Evolutionary conservation across 2,113 vertebrate genomes (phyloP).

Genomic region (Bagarius yarrelli): DNA sequence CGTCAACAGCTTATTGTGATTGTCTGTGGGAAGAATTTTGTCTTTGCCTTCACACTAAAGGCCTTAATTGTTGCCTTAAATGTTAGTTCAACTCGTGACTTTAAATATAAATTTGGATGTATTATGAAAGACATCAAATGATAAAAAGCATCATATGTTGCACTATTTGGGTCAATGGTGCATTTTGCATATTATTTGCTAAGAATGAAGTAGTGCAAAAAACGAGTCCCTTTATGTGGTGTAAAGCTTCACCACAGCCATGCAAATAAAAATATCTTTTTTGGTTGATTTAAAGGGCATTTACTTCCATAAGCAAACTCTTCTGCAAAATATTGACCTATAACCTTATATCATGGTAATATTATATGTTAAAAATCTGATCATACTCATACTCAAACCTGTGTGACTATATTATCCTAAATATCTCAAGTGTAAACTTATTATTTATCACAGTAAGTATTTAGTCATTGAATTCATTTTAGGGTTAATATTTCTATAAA

Average conservation of each 20-base stretch:
- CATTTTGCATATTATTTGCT: not conserved
- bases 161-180: not conserved
- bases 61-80: too few relatives aligned
- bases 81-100: too few relatives aligned
- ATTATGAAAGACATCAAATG: not conserved
- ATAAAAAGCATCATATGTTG: not conserved
- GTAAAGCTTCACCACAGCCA: not conserved
- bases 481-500: too few relatives aligned
- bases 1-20: conserved; percentile 28
- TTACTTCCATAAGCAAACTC: not conserved
- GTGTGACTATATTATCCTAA: too few relatives aligned
- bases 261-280: not conserved
- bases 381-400: too few relatives aligned
- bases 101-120: not conserved
- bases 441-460: too few relatives aligned
- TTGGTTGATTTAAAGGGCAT: not conserved
- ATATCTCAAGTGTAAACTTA: too few relatives aligned
- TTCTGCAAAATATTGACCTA: not conserved
- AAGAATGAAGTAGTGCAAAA: not conserved
- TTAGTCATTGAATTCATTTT: too few relatives aligned
- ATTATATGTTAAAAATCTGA: too few relatives aligned
- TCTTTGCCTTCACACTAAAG: too few relatives aligned
- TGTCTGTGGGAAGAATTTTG: not conserved
- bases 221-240: not conserved
- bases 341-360: not conserved